Percentiles rank a stretch among this genome's conserved stretches.
These are phyloP conservation scores for Thelaira solivaga DNA, from an alignment of 2,888 invertebrate genomes.

Conservation along the genomic window DNA sequence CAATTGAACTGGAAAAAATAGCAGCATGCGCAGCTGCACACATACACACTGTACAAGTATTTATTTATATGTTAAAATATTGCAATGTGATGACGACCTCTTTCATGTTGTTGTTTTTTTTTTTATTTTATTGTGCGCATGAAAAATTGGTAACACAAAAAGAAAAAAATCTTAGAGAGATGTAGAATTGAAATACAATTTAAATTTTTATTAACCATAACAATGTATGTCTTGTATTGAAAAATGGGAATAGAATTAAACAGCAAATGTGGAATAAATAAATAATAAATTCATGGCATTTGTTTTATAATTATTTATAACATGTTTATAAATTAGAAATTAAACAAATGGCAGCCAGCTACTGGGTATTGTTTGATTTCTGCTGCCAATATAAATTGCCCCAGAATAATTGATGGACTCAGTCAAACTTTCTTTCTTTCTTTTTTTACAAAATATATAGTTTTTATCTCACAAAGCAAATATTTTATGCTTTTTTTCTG, in stretches of 20 bases:
- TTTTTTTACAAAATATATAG: too few species aligned
- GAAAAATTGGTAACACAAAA: background rate
- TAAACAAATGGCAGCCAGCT: background rate
- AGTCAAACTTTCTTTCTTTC: slow-evolving; percentile 31
- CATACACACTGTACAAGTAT: too few species aligned
- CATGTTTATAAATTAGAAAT: slow-evolving; percentile 27
- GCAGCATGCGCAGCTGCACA: slow-evolving; percentile 35
- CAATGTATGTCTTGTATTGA: slow-evolving; percentile 21
- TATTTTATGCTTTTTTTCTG: too few species aligned
- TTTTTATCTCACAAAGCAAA: too few species aligned
- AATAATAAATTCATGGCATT: background rate
- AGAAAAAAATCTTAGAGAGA: background rate
- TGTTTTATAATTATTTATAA: background rate
- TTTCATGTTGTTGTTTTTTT: slow-evolving; percentile 14
- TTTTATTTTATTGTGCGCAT: background rate
- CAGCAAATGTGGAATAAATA: background rate
- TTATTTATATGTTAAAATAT: slow-evolving; percentile 17
- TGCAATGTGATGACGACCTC: slow-evolving; percentile 35
- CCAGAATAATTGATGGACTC: slow-evolving; percentile 6
- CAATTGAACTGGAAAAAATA: slow-evolving; percentile 43
- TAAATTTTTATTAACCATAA: slow-evolving; percentile 35
- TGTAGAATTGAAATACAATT: slow-evolving; percentile 23
- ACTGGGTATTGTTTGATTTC: background rate
- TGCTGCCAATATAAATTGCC: background rate
- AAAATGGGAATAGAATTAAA: background rate